These are phyloP conservation scores for Dynastes maya DNA, from an alignment of 2,888 invertebrate genomes.

Conservation along the genomic window DNA sequence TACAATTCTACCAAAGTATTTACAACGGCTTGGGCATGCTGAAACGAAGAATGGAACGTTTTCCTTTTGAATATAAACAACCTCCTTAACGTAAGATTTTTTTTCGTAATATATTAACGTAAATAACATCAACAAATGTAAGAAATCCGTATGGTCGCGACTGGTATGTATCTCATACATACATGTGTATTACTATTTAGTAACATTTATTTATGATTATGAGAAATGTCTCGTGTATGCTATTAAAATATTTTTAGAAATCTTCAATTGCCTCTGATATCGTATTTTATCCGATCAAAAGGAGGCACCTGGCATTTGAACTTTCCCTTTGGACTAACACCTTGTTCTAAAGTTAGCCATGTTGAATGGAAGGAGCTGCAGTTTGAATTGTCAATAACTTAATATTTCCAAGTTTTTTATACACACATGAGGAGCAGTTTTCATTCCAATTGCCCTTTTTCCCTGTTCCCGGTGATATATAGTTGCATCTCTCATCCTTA, in stretches of 20 bases:
- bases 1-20: slow-evolving; percentile 43
- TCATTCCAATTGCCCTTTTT: too few relatives aligned
- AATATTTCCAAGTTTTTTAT: too few relatives aligned
- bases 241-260: background rate
- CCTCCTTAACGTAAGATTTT: slow-evolving; percentile 8
- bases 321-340: too few relatives aligned
- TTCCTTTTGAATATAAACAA: slow-evolving; percentile 29
- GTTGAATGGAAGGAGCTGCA: too few relatives aligned
- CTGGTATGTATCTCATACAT: background rate
- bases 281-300: too few relatives aligned
- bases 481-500: too few relatives aligned
- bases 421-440: too few relatives aligned
- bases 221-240: background rate
- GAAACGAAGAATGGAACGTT: slow-evolving; percentile 4
- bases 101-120: slow-evolving; percentile 35
- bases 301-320: too few relatives aligned
- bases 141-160: slow-evolving; percentile 15
- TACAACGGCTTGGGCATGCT: slow-evolving; percentile 18
- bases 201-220: slow-evolving; percentile 5
- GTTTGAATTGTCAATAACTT: too few relatives aligned
- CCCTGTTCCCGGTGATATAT: too few relatives aligned
- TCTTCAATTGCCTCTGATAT: too few relatives aligned
- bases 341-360: too few relatives aligned
- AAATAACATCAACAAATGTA: slow-evolving; percentile 22
- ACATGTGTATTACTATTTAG: background rate